Evolutionary conservation across 1,140 invertebrate species (phyloP).

Genomic region (Arion vulgaris): DNA sequence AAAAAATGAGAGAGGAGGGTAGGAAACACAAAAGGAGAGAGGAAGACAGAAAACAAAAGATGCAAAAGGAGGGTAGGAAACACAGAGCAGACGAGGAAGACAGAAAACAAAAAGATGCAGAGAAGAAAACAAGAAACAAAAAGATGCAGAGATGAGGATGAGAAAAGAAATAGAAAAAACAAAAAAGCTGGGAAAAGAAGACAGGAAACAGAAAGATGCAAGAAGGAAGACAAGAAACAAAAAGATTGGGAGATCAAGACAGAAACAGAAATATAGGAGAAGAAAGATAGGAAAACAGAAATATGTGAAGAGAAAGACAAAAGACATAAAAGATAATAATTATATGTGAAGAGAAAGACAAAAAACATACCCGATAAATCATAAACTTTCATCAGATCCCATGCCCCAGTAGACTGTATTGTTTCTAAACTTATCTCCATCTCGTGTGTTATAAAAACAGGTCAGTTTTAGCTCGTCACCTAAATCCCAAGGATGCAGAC

Average conservation of each 20-base stretch:
- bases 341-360: too few species aligned
- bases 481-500: constrained; percentile 40
- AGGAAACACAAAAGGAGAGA: too few species aligned
- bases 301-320: too few species aligned
- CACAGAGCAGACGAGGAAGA: not conserved
- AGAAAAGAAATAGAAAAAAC: not conserved
- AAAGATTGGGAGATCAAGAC: too few species aligned
- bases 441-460: constrained; percentile 52
- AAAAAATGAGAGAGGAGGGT: too few species aligned
- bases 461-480: constrained; percentile 57
- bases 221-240: too few species aligned
- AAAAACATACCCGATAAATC: too few species aligned
- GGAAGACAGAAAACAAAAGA: too few species aligned
- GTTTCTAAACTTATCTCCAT: constrained; percentile 45
- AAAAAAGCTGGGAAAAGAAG: too few species aligned
- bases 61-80: not conserved
- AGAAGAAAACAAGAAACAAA: constrained; percentile 2
- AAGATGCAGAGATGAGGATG: not conserved
- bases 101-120: constrained; percentile 16
- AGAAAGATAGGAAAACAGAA: not conserved
- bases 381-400: constrained; percentile 52
- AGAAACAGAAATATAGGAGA: too few species aligned
- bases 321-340: too few species aligned
- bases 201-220: too few species aligned
- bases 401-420: constrained; percentile 52